Evolutionary conservation across 2,113 vertebrate genomes (phyloP).

Genomic region (Mastomys natalensis): DNA sequence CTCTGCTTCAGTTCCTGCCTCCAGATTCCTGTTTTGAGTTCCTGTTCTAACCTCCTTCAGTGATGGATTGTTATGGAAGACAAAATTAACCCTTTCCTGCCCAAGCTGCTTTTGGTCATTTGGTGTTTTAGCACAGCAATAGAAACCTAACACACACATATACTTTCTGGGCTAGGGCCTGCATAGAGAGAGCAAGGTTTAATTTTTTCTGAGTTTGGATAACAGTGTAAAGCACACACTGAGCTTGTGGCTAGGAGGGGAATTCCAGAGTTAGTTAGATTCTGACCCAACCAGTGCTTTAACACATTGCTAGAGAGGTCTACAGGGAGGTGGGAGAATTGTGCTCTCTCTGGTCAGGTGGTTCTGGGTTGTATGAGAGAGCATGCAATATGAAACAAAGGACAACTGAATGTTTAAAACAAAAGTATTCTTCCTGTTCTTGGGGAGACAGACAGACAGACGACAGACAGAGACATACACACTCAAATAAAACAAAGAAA

Average conservation of each 20-base stretch:
- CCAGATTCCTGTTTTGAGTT: neutral
- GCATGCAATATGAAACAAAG: too few species aligned
- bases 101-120: neutral
- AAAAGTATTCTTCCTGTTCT: neutral
- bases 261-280: neutral
- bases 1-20: neutral
- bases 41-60: neutral
- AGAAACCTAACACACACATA: neutral
- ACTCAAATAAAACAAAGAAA: neutral
- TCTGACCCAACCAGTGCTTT: neutral
- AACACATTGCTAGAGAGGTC: neutral
- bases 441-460: neutral
- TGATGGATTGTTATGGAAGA: neutral
- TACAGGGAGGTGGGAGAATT: neutral
- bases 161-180: too few species aligned
- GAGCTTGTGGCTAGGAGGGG: neutral
- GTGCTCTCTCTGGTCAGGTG: too few species aligned
- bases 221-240: neutral
- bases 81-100: neutral
- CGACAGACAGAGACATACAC: neutral
- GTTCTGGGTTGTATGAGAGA: too few species aligned
- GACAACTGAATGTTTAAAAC: too few species aligned
- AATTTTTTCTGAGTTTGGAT: neutral
- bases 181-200: too few species aligned
- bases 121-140: neutral